Conservation (phyloP, 2,888 invertebrate species). For the Drosophila affinis region DNA sequence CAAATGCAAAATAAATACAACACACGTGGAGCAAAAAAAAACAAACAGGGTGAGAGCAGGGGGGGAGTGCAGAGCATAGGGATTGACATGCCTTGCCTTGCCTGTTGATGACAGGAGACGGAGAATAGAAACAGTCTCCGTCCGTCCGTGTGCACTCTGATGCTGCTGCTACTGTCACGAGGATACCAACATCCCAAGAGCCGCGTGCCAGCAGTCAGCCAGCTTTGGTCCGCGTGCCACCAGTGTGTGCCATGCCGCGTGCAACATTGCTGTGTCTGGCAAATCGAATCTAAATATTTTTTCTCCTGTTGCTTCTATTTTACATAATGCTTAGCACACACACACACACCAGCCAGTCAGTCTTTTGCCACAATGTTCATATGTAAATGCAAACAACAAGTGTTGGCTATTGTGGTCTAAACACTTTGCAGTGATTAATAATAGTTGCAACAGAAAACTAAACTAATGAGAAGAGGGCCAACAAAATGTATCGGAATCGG, state of each 20-base stretch:
- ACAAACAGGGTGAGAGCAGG: not conserved
- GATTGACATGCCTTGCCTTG: not conserved
- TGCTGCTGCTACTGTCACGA: not conserved
- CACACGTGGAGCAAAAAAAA: conserved; percentile 12
- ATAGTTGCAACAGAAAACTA: not conserved
- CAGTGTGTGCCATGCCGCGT: not conserved
- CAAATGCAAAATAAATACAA: conserved; percentile 42
- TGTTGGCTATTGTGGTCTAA: conserved; percentile 28
- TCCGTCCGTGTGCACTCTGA: not conserved
- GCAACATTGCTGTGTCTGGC: conserved; percentile 13
- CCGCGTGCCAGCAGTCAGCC: not conserved
- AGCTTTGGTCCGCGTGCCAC: not conserved
- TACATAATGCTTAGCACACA: conserved; percentile 12
- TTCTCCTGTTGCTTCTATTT: conserved; percentile 18
- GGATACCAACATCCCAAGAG: not conserved
- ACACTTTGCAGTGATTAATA: no score
- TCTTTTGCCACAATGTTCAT: conserved; percentile 39
- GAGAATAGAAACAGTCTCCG: no score
- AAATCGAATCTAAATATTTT: conserved; percentile 40
- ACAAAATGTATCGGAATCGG: no score
- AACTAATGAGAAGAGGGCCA: no score
- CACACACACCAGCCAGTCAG: not conserved
- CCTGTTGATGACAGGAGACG: not conserved
- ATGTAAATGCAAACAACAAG: conserved; percentile 54
- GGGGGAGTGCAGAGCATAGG: no score